Conservation (phyloP, 2,797 vertebrate genomes). For the Falco biarmicus region DNA sequence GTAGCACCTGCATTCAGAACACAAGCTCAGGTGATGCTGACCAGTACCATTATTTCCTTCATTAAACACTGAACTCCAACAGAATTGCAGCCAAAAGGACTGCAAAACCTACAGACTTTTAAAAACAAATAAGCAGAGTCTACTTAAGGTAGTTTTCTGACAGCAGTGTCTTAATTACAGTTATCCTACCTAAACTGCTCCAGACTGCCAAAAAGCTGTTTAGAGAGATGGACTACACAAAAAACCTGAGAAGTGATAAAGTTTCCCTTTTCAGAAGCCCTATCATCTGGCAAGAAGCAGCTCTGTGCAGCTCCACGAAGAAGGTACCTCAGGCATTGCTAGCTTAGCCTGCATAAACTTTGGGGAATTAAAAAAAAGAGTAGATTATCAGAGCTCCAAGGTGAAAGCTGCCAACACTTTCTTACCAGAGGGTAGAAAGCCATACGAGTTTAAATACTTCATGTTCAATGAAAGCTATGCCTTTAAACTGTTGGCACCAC, state of each 20-base stretch:
- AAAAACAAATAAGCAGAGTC: background rate
- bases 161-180: background rate
- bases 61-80: background rate
- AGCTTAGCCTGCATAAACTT: background rate
- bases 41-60: background rate
- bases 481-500: constrained; percentile 51
- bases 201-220: background rate
- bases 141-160: background rate
- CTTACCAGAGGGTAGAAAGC: constrained; percentile 55
- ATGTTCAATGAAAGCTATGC: constrained; percentile 24
- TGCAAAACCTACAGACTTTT: background rate
- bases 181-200: background rate
- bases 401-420: constrained; percentile 54
- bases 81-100: background rate
- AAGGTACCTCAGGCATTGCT: background rate
- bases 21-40: accelerated
- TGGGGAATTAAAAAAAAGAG: background rate
- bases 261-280: background rate
- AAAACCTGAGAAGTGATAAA: background rate
- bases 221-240: background rate
- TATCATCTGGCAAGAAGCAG: background rate
- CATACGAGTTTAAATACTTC: constrained; percentile 49
- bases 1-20: background rate
- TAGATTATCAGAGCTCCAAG: background rate
- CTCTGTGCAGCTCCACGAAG: background rate